phyloP scores from a whole-genome alignment of 1,140 invertebrate genomes.

The Hestina assimilis region DNA sequence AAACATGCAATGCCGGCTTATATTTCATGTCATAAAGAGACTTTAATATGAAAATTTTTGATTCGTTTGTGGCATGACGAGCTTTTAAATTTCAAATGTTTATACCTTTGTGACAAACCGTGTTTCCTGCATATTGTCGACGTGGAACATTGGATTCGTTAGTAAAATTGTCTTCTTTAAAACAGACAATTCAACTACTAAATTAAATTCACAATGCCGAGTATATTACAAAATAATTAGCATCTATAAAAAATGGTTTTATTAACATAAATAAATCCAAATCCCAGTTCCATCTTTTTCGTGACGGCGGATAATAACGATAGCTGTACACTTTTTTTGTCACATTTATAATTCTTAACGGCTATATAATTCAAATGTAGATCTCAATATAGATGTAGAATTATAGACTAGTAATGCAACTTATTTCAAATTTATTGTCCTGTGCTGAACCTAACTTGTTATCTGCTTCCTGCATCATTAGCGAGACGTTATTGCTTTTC shows the following conservation, averaged over 20 bases:
- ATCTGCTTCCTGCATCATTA: background rate
- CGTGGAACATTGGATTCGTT: slow-evolving; percentile 7
- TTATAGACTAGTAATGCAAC: background rate
- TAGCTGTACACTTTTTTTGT: no score
- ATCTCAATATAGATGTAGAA: no score
- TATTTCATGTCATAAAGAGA: slow-evolving; percentile 16
- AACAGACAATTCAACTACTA: slow-evolving; percentile 3
- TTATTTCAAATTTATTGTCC: background rate
- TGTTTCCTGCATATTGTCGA: slow-evolving; percentile 30
- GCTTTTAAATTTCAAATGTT: slow-evolving; percentile 38
- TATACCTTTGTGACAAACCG: slow-evolving; percentile 24
- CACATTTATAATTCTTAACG: no score
- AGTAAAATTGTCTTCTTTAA: slow-evolving; percentile 7
- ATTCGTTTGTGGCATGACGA: slow-evolving; percentile 30
- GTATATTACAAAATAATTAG: background rate
- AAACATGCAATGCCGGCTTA: slow-evolving; percentile 14
- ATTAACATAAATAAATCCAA: no score
- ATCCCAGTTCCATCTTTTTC: no score
- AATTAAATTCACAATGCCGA: background rate
- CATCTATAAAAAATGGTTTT: no score
- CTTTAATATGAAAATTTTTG: slow-evolving; percentile 39
- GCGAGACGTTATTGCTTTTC: slow-evolving; percentile 2
- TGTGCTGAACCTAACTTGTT: background rate
- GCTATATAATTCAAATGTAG: no score
- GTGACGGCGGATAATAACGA: no score